Evolutionary conservation across 37 sponge, comb jelly and placozoan species (phyloP), one percentile per base, ranked within the genome.

Genomic region (Geodia barretti): DNA sequence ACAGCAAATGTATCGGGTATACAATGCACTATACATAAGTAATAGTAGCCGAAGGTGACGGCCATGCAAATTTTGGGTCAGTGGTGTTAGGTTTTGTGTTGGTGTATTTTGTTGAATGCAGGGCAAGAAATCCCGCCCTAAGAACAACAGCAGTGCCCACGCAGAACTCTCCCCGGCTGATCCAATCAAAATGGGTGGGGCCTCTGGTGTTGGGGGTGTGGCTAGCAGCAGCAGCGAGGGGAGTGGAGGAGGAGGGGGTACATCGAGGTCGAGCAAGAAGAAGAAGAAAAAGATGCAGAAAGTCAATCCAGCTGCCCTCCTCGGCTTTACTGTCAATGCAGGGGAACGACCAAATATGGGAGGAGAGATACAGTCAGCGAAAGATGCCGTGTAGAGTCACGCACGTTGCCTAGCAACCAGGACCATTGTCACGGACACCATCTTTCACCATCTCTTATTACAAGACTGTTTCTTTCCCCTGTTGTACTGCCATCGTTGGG

Each of bases 321-420:
- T 93, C 17, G 87, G 90, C 0, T 93, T 88, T 72, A 93, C 83
- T 30, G 93, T 93, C n/a, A 87, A 84, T 81, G 93, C 93, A 31
- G 86, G 81, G 21, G 93, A 93, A 17, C 29, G 93, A 60, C 93
- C 89, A 11, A 93, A 93, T 65, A 74, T 79, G 47, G n/a, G n/a
- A n/a, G 93, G 87, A 34, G 89, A 89, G 70, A 89, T 89, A 30
- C 89, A 89, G 23, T 41, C 64, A 17, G 80, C 73, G 38, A 61
- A 67, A 23, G 89, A 89, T 29, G 70, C 70, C 14, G 8, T 73
- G 41, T 81, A 47, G 79, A 66, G n/a, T n/a, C 74, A 37, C n/a
- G 54, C 54, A 17, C 11, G 54, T 47, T 47, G 54, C 11, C 54
- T 47, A 47, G 54, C 54, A 65, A 65, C 31, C 8, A 8, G 30